Evolutionary conservation across 2,797 vertebrate genomes (phyloP).

Genomic region (Coreius guichenoti): DNA sequence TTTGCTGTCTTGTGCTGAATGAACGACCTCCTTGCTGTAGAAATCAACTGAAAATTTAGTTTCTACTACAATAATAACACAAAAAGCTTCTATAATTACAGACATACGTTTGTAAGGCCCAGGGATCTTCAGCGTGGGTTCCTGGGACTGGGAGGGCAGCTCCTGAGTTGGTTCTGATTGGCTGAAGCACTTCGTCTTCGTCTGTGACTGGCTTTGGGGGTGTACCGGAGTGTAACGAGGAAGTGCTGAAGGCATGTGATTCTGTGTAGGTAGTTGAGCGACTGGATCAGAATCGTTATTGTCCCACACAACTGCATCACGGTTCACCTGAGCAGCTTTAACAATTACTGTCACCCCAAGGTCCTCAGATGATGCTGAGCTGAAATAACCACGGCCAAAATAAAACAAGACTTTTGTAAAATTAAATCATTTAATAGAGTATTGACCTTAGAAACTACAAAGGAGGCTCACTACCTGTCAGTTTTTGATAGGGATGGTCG

Average conservation of each 20-base stretch:
- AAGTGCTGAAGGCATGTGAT: constrained; percentile 31
- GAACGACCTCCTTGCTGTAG: constrained; percentile 71
- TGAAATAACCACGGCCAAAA: constrained; percentile 50
- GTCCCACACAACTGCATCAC: constrained; percentile 67
- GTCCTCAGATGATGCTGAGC: constrained; percentile 69
- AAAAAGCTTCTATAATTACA: background rate
- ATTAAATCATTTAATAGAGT: constrained; percentile 2
- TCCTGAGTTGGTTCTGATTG: constrained; percentile 63
- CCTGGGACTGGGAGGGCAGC: constrained; percentile 59
- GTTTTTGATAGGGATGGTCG: constrained; percentile 67
- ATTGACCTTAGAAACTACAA: background rate
- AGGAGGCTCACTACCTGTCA: constrained; percentile 69
- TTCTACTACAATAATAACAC: background rate
- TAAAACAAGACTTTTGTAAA: background rate
- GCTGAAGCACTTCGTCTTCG: background rate
- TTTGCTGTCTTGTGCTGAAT: constrained; percentile 60
- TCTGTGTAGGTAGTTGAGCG: constrained; percentile 41
- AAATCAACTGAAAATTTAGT: background rate
- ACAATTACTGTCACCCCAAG: constrained; percentile 43
- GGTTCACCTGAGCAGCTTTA: constrained; percentile 67
- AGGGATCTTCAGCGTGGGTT: constrained; percentile 55
- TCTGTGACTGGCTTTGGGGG: background rate
- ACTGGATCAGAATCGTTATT: constrained; percentile 51
- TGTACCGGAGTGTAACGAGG: constrained; percentile 32
- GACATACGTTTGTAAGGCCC: constrained; percentile 73